These are phyloP conservation scores for Drosophila nr. medialis DNA, from an alignment of 2,888 invertebrate genomes.

Conservation along the genomic window DNA sequence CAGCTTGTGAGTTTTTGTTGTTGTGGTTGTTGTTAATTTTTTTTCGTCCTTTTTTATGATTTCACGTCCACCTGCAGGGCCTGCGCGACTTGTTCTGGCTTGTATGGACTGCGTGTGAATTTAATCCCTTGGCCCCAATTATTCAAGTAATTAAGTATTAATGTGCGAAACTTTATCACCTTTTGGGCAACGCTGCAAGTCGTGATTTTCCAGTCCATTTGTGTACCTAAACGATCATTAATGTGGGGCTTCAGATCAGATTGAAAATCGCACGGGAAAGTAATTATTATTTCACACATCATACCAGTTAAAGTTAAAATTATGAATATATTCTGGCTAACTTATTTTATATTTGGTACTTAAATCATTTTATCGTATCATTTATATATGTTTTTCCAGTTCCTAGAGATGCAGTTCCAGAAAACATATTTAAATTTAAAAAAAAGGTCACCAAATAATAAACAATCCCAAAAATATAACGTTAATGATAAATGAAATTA, in stretches of 20 bases:
- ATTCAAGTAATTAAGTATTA: constrained; percentile 83
- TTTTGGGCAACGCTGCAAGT: constrained; percentile 57
- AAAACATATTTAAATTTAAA: neutral
- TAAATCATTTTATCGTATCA: neutral
- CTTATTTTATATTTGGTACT: neutral
- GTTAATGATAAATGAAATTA: neutral
- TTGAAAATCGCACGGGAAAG: constrained; percentile 11
- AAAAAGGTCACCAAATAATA: neutral
- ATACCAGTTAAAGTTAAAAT: neutral
- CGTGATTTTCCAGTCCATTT: constrained; percentile 82
- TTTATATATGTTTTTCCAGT: no score
- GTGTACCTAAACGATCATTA: constrained; percentile 65
- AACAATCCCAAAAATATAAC: neutral
- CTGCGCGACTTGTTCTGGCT: constrained; percentile 46
- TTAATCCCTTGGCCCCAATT: constrained; percentile 83
- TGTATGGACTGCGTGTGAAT: constrained; percentile 67
- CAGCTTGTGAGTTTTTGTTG: constrained; percentile 16
- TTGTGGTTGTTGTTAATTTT: constrained; percentile 9
- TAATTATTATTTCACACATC: neutral
- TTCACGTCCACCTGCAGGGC: constrained; percentile 65
- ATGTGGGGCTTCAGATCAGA: constrained; percentile 58
- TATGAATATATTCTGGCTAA: neutral
- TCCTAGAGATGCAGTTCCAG: neutral
- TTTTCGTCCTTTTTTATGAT: constrained; percentile 20
- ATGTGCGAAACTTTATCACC: constrained; percentile 84